Percentiles rank a stretch among this genome's conserved stretches.
phyloP scores from a whole-genome alignment of 2,113 vertebrate genomes.

The Prionailurus viverrinus region DNA sequence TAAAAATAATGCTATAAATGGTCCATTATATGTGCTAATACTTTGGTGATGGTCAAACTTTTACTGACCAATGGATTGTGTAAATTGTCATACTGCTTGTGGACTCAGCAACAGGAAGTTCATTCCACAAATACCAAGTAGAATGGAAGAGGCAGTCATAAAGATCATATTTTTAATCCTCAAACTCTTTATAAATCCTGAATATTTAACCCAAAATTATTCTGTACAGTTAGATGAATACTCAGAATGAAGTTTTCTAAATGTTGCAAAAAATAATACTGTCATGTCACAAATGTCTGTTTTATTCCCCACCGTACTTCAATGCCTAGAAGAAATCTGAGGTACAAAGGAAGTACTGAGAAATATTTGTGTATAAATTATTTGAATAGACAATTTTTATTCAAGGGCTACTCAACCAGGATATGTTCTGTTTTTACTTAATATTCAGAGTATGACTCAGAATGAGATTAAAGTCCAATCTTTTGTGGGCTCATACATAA shows the following conservation, averaged over 20 bases:
- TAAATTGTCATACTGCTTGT: background rate
- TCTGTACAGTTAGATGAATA: background rate
- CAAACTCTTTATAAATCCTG: background rate
- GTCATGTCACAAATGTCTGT: background rate
- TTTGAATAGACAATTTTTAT: constrained; percentile 36
- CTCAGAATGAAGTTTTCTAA: background rate
- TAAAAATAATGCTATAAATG: background rate
- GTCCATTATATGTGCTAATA: background rate
- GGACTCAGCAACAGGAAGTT: background rate
- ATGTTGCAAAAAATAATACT: background rate
- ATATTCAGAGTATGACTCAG: constrained; percentile 54
- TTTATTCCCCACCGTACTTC: background rate
- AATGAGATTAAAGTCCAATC: constrained; percentile 39
- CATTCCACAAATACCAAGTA: background rate
- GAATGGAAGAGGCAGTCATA: background rate
- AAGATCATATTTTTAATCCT: background rate
- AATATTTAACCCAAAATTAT: background rate
- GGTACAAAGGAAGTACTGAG: background rate
- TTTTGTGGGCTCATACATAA: constrained; percentile 42
- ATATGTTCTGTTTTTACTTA: constrained; percentile 50
- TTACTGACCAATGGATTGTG: background rate
- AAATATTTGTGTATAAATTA: constrained; percentile 39
- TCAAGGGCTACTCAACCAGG: constrained; percentile 28
- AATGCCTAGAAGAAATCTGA: background rate
- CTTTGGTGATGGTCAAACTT: background rate